Base-by-base conservation (phyloP, 2,113 vertebrate genomes). In the Gymnorhina tibicen region DNA sequence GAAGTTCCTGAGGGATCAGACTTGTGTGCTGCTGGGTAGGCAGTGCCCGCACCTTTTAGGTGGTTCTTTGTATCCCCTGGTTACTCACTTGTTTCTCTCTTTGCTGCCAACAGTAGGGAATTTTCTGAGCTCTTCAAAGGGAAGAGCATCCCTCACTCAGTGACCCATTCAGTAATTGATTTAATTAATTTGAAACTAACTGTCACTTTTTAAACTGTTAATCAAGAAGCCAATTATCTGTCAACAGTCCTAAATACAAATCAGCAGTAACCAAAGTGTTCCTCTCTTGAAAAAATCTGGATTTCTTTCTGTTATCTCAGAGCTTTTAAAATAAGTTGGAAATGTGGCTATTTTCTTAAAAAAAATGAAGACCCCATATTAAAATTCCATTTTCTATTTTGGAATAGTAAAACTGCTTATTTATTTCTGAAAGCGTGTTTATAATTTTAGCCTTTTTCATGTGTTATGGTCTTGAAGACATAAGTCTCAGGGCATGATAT, bases 141-240 rank as follows among this genome's bases (percentile, higher is more conserved):
- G 59, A 92, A 68, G 14, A 77, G 6, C 47, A 53, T 74, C 42
- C 17, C 13, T 64, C 37, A 24, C 22, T 88, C 4, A 0, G 21
- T 78, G 50, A 64, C 41, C 3, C 1, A 50, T 62, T 91, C 64
- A 93, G 72, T 80, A 69, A 80, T 72, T 86, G 79, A 90, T 90
- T 91, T 91, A 89, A 89, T 91, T 91, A 63, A 88, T 92, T 92
- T 94, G 63, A 83, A 94, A 37, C n/a, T 86, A 52, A 23, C 60
- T 90, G 55, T 92, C 86, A 47, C 92, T 93, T 88, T 66, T 93
- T 91, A 93, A 95, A 93, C 76, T 76, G 72, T 44, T 95, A 70
- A 81, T 59, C 80, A 81, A 70, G 68, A 80, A 89, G 76, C 50
- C 72, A 84, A 35, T 92, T 93, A 63, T 50, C 42, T 78, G 23